Conservation (phyloP, 2,113 vertebrate genomes). For the Dasyurus viverrinus region DNA sequence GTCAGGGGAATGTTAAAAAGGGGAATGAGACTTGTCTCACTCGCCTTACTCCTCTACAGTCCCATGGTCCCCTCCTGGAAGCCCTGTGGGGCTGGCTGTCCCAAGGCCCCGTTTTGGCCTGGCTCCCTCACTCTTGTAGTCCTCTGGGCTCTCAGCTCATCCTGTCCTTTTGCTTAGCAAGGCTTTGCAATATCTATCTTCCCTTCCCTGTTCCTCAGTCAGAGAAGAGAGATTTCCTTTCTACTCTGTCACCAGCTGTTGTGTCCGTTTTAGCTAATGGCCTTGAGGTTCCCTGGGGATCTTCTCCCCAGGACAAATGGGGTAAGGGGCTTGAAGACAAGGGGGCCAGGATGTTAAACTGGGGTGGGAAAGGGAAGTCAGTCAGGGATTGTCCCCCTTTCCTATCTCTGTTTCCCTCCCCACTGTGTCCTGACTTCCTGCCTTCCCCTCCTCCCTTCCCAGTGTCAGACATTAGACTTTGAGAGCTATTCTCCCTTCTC, state of each 20-base stretch:
- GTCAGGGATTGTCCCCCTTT: slow-evolving; percentile 49
- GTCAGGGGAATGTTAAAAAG: neutral
- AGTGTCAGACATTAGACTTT: neutral
- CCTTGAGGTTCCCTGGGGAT: slow-evolving; percentile 46
- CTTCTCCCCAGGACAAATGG: neutral
- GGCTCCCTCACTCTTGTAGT: neutral
- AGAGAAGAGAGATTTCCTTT: neutral
- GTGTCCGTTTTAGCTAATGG: slow-evolving; percentile 56
- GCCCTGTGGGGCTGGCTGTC: neutral
- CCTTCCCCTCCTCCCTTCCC: neutral
- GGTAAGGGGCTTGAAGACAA: neutral
- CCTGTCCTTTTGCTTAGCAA: slow-evolving; percentile 24
- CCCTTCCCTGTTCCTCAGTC: neutral
- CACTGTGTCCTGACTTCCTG: neutral
- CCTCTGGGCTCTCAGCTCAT: neutral
- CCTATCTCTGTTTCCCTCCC: slow-evolving; percentile 64
- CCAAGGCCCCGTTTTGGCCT: neutral
- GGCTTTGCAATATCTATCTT: neutral
- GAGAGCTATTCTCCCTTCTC: neutral
- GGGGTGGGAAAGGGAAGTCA: slow-evolving; percentile 63
- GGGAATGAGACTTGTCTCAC: neutral
- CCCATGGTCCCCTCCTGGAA: neutral
- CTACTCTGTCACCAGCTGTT: slow-evolving; percentile 53
- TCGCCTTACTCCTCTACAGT: neutral
- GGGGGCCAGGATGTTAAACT: slow-evolving; percentile 8